phyloP scores from a whole-genome alignment of 2,113 vertebrate genomes.

The Vulpes ferrilata region DNA sequence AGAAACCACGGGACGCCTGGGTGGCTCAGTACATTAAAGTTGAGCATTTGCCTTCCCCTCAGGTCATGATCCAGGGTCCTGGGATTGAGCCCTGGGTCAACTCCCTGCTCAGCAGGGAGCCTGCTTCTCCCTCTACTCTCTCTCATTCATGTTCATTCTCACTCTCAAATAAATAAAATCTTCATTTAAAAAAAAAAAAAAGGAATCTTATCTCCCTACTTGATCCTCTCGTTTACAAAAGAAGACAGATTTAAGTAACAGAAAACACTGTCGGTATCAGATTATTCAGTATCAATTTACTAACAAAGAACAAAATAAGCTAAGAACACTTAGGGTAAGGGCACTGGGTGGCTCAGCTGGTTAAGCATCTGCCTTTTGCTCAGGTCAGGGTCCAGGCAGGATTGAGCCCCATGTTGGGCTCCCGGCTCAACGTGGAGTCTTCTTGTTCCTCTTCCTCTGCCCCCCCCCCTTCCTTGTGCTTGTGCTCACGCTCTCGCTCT shows the following conservation, averaged over 20 bases:
- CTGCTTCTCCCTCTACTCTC: neutral
- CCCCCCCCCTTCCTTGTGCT: no score
- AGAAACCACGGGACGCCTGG: neutral
- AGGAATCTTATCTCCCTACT: neutral
- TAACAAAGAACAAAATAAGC: neutral
- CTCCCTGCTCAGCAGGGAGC: neutral
- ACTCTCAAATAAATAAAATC: neutral
- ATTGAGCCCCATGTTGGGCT: no score
- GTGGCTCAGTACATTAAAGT: neutral
- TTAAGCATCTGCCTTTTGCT: no score
- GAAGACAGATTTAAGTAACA: neutral
- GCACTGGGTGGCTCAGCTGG: no score
- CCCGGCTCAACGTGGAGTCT: no score
- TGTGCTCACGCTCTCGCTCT: no score
- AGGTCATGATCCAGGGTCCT: neutral
- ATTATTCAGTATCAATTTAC: constrained; percentile 28
- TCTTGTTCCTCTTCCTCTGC: no score
- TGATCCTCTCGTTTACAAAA: neutral
- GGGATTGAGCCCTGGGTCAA: no score
- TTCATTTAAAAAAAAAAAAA: neutral
- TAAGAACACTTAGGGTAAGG: neutral
- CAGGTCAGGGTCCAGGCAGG: no score
- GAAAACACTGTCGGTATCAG: constrained; percentile 12
- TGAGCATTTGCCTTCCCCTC: neutral
- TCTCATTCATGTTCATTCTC: neutral